Base-by-base conservation (phyloP, 2,797 vertebrate genomes). In the Hyperoplus lanceolatus region DNA sequence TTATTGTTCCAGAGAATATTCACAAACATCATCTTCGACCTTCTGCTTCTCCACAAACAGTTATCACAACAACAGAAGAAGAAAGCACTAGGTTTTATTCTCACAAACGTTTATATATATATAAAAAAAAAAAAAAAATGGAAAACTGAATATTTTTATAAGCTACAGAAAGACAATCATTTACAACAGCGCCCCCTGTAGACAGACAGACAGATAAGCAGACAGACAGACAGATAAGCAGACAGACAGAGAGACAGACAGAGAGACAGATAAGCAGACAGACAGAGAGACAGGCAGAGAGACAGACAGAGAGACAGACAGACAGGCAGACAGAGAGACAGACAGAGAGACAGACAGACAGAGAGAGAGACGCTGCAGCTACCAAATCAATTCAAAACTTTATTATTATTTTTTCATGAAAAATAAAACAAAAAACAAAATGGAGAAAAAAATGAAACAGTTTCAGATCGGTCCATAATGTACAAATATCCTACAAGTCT, bases 401-500 rank as follows among this genome's bases (percentile, higher is more conserved):
- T 73, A 77, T 75, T 84, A 67, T 56, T 75, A 82, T 76, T 54
- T 63, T 66, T 77, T 75, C 83, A 76, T 85, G 83, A 75, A 75
- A 82, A 89, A 59, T n/a, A 70, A 74, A 73, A 29, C 29, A 29
- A 29, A 29, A 29, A 29, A 29, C 29, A 83, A 77, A 86, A 64
- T 64, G 73, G 45, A 49, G 46, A 39, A 79, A 18, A 69, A 41
- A 29, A 29, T 29, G 50, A 46, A 8, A 64, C 60, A 42, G 14
- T 36, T 75, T 89, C 60, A 43, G 76, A 88, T 84, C 82, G 84
- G 81, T 67, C 16, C 21, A 89, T 55, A 80, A 80, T 91, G 65
- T 90, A 91, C 87, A 92, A 76, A 79, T 88, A 91, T 87, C 77
- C 87, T 80, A 76, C 45, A 88, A 87, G 91, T 90, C 84, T 88